Conservation (phyloP, 2,888 invertebrate species). For the Nycteola revayana region DNA sequence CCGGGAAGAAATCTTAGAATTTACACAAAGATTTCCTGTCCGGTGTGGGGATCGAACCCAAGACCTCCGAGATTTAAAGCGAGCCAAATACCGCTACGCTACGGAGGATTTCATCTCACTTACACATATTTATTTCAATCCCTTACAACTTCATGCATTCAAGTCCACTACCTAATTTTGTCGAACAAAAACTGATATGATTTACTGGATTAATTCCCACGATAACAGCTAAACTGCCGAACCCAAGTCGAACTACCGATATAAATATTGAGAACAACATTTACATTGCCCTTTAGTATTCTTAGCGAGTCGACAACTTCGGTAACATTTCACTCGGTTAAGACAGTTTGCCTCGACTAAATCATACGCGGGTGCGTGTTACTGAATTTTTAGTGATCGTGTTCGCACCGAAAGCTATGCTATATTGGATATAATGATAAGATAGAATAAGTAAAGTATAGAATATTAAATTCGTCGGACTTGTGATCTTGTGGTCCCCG, state of each 20-base stretch:
- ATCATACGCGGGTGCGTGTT: conserved; percentile 47
- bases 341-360: conserved; percentile 58
- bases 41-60: too few relatives aligned
- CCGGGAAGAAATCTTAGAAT: too few relatives aligned
- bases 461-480: too few relatives aligned
- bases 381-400: conserved; percentile 3
- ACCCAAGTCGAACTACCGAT: conserved; percentile 40
- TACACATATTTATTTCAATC: too few relatives aligned
- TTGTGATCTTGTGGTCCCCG: too few relatives aligned
- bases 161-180: conserved; percentile 29
- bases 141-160: conserved; percentile 24
- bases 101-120: too few relatives aligned
- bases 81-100: too few relatives aligned
- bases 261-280: conserved; percentile 63
- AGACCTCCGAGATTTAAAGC: too few relatives aligned
- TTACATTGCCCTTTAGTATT: conserved; percentile 60
- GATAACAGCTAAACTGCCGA: conserved; percentile 36
- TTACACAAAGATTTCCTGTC: too few relatives aligned
- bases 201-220: conserved; percentile 42
- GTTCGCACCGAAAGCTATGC: conserved; percentile 20
- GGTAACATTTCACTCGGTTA: conserved; percentile 59
- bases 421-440: conserved; percentile 1
- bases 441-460: too few relatives aligned
- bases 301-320: conserved; percentile 50
- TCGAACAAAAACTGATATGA: conserved; percentile 38